These are phyloP conservation scores for Geophilus truncorum DNA, from an alignment of 2,888 invertebrate species.

Conservation along the genomic window DNA sequence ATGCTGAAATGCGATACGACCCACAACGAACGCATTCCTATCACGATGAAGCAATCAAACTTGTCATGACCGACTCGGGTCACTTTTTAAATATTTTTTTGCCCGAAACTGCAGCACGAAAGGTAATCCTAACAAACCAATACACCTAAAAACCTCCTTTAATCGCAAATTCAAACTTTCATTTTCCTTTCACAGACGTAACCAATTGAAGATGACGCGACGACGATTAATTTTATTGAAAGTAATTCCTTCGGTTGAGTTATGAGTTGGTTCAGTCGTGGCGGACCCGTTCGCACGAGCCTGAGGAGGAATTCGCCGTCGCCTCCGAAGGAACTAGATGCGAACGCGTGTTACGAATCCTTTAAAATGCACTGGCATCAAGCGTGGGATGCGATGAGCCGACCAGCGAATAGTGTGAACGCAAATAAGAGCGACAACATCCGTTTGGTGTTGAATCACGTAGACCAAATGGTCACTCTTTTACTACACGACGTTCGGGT, in stretches of 20 bases:
- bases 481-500: conserved; percentile 62
- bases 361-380: conserved; percentile 94
- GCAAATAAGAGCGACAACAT: conserved; percentile 69
- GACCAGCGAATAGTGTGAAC: neutral
- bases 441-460: conserved; percentile 79
- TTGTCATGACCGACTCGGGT: too few species aligned
- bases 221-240: neutral
- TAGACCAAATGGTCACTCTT: conserved; percentile 84
- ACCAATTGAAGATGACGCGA: neutral
- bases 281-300: conserved; percentile 34
- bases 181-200: neutral
- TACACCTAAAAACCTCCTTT: too few species aligned
- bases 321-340: conserved; percentile 60
- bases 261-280: conserved; percentile 38
- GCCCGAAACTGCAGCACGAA: too few species aligned
- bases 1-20: neutral
- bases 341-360: conserved; percentile 76
- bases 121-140: too few species aligned
- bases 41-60: neutral
- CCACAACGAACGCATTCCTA: too few species aligned
- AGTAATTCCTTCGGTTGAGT: neutral
- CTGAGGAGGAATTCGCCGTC: conserved; percentile 33
- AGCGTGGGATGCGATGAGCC: conserved; percentile 70
- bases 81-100: too few species aligned
- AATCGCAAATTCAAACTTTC: neutral